Evolutionary conservation across 2,797 vertebrate genomes (phyloP), one percentile per base, ranked within the genome.

Genomic region (Clamator glandarius): DNA sequence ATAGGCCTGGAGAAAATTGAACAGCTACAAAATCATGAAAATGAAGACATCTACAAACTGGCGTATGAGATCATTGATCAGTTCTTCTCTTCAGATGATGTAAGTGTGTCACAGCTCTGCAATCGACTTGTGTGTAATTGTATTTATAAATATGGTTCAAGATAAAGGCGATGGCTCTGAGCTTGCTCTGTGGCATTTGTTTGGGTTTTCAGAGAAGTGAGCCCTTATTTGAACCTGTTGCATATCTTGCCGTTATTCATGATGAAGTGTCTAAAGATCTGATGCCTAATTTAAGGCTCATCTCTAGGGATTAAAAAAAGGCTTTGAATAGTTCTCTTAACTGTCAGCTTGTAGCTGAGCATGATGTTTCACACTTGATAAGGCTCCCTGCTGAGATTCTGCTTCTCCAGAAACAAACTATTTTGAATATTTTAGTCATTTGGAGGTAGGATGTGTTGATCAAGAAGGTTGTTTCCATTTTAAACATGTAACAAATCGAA

Each of bases 21-120:
- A 98, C 98, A 99, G 89, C 98, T 99, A 96, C 99, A 99, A 97
- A 99, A 99, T 96, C 99, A 99, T 90, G 99, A 99, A 98, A 99
- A 99, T 96, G 99, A 99, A 98, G 99, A 99, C 98, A 99, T 99
- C 98, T 99, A 99, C 98, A 99, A 99, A 98, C 98, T 99, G 98
- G 99, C 99, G 72, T 99, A 99, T 95, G 99, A 99, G 98, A 99
- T 99, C 97, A 99, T 99, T 94, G 99, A 99, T 97, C 99, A 99
- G 96, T 99, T 99, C 98, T 99, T 99, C 98, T 99, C 99, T 94
- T 99, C 99, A 97, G 99, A 99, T 97, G 99, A 99, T 97, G 98
- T 99, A 98, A 98, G 98, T 97, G 35, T 76, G 59, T 17, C 9
- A 3, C 2, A 52, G 44, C 21, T 68, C 36, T 87, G 66, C 66